Evolutionary conservation across 1,140 invertebrate species (phyloP).

Genomic region (Cydia fagiglandana): DNA sequence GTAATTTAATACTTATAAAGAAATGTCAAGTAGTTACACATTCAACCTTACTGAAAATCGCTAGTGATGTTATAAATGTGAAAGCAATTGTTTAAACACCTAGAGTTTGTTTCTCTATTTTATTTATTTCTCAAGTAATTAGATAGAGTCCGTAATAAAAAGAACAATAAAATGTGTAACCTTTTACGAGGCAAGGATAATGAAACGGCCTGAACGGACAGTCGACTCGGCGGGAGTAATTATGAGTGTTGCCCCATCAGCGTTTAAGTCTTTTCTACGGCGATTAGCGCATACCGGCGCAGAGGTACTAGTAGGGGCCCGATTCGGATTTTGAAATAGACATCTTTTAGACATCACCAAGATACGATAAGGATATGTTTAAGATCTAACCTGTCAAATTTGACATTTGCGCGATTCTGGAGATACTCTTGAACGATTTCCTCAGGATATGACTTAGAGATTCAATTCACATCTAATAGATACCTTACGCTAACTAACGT

Average conservation of each 20-base stretch:
- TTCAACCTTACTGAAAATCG: not conserved
- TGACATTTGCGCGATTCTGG: no score
- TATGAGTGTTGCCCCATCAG: slow-evolving; percentile 17
- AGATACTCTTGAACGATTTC: no score
- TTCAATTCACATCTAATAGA: no score
- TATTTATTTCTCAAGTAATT: not conserved
- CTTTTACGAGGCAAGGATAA: slow-evolving; percentile 23
- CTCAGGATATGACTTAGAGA: no score
- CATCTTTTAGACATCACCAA: no score
- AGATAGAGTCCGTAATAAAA: not conserved
- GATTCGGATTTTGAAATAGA: no score
- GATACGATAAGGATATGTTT: no score
- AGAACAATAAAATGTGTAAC: slow-evolving; percentile 23
- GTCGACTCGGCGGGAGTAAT: not conserved
- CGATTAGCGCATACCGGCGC: slow-evolving; percentile 5
- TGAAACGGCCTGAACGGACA: not conserved
- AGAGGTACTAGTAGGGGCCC: no score
- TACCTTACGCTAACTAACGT: no score
- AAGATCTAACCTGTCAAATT: no score
- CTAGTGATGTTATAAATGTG: no score
- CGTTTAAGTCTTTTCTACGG: slow-evolving; percentile 53
- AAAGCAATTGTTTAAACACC: not conserved
- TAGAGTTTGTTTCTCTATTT: not conserved
- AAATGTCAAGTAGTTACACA: not conserved
- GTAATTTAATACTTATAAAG: not conserved